Percentiles rank a stretch among this genome's conserved stretches.
Evolutionary conservation across 2,888 invertebrate genomes (phyloP).

Genomic region (Cremastobaeus sp.): DNA sequence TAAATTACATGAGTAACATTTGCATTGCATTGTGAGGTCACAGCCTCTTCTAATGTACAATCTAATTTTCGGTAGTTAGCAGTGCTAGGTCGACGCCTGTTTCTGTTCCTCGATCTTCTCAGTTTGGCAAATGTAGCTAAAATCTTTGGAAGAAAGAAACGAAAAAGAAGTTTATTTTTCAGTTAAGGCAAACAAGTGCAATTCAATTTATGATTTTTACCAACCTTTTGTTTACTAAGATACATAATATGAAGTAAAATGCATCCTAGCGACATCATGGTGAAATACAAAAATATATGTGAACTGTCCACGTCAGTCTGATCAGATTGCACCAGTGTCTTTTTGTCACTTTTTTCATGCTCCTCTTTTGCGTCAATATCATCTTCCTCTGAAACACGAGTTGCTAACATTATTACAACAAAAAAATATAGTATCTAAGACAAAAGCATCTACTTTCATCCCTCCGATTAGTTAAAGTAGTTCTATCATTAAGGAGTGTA

Average conservation of each 20-base stretch:
- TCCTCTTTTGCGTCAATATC: constrained; percentile 1
- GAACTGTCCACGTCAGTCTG: constrained; percentile 65
- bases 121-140: constrained; percentile 84
- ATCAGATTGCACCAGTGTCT: background rate
- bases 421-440: constrained; percentile 14
- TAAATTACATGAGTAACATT: constrained; percentile 81
- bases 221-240: constrained; percentile 84
- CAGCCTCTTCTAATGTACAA: constrained; percentile 84
- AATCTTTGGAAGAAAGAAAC: constrained; percentile 77
- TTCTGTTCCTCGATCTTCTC: constrained; percentile 77
- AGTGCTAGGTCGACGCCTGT: constrained; percentile 81
- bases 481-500: too few species aligned
- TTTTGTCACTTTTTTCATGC: constrained; percentile 17
- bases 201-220: constrained; percentile 17
- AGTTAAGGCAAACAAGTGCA: background rate
- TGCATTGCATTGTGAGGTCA: constrained; percentile 81
- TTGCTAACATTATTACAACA: too few species aligned
- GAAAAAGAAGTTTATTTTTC: constrained; percentile 3
- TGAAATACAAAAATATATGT: constrained; percentile 85
- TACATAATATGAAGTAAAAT: constrained; percentile 82
- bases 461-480: too few species aligned
- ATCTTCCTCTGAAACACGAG: constrained; percentile 11
- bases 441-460: too few species aligned
- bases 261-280: constrained; percentile 81
- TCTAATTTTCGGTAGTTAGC: constrained; percentile 84